Conservation (phyloP, 1,140 invertebrate genomes). For the Ostrea edulis region DNA sequence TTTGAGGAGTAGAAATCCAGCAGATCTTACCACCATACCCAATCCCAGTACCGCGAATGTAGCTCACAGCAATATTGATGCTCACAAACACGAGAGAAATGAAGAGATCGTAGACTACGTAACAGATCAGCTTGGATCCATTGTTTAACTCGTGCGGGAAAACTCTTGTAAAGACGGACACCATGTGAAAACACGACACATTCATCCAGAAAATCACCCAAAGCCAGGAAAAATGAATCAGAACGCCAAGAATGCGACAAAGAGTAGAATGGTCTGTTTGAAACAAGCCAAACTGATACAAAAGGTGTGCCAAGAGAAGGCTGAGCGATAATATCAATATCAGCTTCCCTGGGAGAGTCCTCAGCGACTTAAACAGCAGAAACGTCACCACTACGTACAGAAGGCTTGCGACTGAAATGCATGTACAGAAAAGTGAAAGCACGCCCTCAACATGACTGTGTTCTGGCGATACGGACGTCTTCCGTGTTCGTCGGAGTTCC, state of each 20-base stretch:
- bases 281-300: conserved; percentile 46
- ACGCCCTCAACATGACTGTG: neutral
- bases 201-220: conserved; percentile 47
- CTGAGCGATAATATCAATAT: conserved; percentile 43
- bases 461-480: neutral
- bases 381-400: conserved; percentile 45
- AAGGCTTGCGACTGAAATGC: conserved; percentile 48
- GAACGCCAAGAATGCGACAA: conserved; percentile 43
- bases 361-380: conserved; percentile 38
- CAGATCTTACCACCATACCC: conserved; percentile 51
- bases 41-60: neutral
- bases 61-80: conserved; percentile 1
- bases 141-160: neutral
- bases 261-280: neutral
- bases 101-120: neutral
- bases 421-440: conserved; percentile 39
- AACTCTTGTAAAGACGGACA: conserved; percentile 25
- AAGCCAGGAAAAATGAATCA: conserved; percentile 52
- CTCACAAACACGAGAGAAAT: neutral
- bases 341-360: conserved; percentile 49
- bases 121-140: neutral
- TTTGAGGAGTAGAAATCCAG: conserved; percentile 39
- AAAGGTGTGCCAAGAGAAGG: conserved; percentile 39
- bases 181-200: conserved; percentile 56
- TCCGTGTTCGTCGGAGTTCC: neutral